Evolutionary conservation across 2,797 vertebrate species (phyloP), one percentile per base, ranked within the genome.

Genomic region (Uromys caudimaculatus): DNA sequence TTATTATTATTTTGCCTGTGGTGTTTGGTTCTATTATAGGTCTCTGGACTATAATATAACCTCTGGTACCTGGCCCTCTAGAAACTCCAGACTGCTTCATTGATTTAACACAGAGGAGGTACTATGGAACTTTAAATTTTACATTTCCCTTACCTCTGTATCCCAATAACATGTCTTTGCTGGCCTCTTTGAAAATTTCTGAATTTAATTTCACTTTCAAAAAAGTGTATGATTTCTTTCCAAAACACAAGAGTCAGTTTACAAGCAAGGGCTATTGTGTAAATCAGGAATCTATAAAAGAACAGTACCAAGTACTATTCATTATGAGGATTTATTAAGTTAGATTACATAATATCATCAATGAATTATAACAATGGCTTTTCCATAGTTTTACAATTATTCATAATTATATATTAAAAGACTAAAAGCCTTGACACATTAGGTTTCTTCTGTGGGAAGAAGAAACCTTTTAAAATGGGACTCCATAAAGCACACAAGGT

Each of bases 141-240:
- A 71, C 5, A 14, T 32, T 56, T 14, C 4, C 60, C 12, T 21
- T 19, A 23, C 1, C 12, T 38, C 4, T 73, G 2, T 83, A 71
- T 82, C 2, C 5, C 10, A 84, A 44, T 6, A 52, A 6, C 78
- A 78, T 10, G 13, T 83, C n/a, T 82, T 67, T n/a, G 1, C 32
- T 44, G 41, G 32, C 11, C 50, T 89, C n/a, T n/a, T 95, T 75
- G 78, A 87, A 52, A 29, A 90, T 64, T 89, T 62, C n/a, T 29
- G n/a, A 79, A 35, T 38, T 27, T 91, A 73, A 93, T 89, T 77
- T 92, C 16, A 75, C 62, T 94, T 91, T 38, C 29, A 71, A 50
- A 52, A 29, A 84, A 76, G 27, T 44, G 41, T 7, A 56, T 38
- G 17, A n/a, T 44, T 75, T 62, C 11, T 73, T 96, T 83, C 14